Evolutionary conservation across 1,140 invertebrate genomes (phyloP).

Genomic region (Conopomorpha cramerella): DNA sequence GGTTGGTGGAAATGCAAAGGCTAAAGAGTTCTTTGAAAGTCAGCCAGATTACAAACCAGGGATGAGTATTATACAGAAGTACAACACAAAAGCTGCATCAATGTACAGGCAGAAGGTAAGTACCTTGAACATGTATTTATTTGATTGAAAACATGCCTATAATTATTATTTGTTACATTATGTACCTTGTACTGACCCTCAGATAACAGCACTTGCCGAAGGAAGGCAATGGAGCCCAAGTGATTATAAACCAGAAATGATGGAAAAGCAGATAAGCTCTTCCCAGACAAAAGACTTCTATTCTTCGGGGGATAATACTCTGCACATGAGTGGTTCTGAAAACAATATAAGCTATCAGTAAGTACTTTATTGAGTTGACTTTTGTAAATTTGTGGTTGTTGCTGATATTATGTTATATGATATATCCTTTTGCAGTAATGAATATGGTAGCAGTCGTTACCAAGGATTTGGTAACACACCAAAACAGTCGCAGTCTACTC

Average conservation of each 20-base stretch:
- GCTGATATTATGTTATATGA: no score
- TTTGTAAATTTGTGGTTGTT: no score
- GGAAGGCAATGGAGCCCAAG: slow-evolving; percentile 86
- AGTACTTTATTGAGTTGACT: no score
- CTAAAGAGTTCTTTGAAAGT: slow-evolving; percentile 87
- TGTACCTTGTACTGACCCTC: no score
- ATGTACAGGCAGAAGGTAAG: slow-evolving; percentile 92
- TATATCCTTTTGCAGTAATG: slow-evolving; percentile 24
- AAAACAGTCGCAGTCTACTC: slow-evolving; percentile 35
- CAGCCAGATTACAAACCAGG: slow-evolving; percentile 87
- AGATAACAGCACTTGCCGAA: slow-evolving; percentile 87
- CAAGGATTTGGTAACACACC: slow-evolving; percentile 40
- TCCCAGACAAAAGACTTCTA: slow-evolving; percentile 58
- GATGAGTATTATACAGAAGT: slow-evolving; percentile 84
- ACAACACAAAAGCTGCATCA: slow-evolving; percentile 94
- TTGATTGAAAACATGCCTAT: no score
- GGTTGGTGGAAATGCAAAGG: slow-evolving; percentile 91
- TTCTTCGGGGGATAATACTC: slow-evolving; percentile 25
- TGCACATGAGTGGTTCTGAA: slow-evolving; percentile 37
- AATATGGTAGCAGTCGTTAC: slow-evolving; percentile 38
- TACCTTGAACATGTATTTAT: no score
- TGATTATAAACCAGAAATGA: slow-evolving; percentile 72
- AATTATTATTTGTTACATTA: no score
- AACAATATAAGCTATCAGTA: slow-evolving; percentile 50
- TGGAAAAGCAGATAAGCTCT: slow-evolving; percentile 33